phyloP scores from a whole-genome alignment of 2,888 invertebrate species.

The Ectemnius continuus region DNA sequence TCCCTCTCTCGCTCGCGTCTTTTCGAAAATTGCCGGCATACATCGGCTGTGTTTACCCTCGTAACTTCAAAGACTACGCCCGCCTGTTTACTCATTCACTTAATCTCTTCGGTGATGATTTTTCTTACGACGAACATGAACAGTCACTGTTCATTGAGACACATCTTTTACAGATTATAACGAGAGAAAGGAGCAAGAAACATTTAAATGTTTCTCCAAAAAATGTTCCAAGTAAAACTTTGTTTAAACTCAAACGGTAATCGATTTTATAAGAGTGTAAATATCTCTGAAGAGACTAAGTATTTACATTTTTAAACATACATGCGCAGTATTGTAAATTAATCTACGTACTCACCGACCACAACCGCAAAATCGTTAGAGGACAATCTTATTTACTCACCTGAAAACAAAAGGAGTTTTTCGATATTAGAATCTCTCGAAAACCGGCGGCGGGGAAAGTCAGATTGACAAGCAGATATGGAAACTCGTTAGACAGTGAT shows the following conservation, averaged over 20 bases:
- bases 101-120: no score
- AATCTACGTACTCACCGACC: slow-evolving; percentile 48
- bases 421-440: slow-evolving; percentile 15
- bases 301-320: no score
- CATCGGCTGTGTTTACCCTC: slow-evolving; percentile 73
- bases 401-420: slow-evolving; percentile 63
- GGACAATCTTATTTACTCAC: slow-evolving; percentile 62
- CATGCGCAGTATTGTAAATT: no score
- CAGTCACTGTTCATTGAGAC: no score
- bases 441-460: background rate
- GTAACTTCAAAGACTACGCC: slow-evolving; percentile 68
- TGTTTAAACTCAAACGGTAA: no score
- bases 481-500: slow-evolving; percentile 10
- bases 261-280: no score
- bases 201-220: no score
- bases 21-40: slow-evolving; percentile 32
- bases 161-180: no score
- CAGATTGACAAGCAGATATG: slow-evolving; percentile 15
- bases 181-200: no score
- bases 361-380: slow-evolving; percentile 56
- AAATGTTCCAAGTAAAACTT: no score
- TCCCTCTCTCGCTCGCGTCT: slow-evolving; percentile 31
- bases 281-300: no score
- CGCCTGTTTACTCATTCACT: background rate
- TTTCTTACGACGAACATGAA: no score